These are phyloP conservation scores for Allolobophora icterica DNA, from an alignment of 2,888 invertebrate species.

Conservation along the genomic window DNA sequence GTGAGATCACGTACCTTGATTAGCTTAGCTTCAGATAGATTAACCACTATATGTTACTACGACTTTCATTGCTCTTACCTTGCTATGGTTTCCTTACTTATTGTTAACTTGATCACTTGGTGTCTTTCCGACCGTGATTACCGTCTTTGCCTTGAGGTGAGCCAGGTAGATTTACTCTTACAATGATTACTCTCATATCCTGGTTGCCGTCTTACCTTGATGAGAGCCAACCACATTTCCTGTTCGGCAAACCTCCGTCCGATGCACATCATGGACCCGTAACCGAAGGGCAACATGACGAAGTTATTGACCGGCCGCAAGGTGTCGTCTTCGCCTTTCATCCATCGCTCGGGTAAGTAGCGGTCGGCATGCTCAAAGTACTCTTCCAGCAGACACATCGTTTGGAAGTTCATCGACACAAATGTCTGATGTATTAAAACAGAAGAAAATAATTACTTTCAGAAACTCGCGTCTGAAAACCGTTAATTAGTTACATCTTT, in stretches of 20 bases:
- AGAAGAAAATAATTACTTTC: neutral
- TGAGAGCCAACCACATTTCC: constrained; percentile 72
- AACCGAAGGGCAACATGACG: constrained; percentile 55
- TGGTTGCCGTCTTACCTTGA: constrained; percentile 55
- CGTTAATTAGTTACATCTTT: too few relatives aligned
- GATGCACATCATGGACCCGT: constrained; percentile 57
- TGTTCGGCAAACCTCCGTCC: constrained; percentile 66
- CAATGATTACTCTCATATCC: too few relatives aligned
- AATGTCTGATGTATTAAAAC: constrained; percentile 55
- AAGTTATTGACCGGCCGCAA: constrained; percentile 48
- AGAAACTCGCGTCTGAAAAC: neutral
- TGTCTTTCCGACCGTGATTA: too few relatives aligned
- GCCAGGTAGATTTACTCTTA: too few relatives aligned
- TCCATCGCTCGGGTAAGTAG: constrained; percentile 56
- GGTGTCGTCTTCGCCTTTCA: constrained; percentile 40
- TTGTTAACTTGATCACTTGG: too few relatives aligned
- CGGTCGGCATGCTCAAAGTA: constrained; percentile 71
- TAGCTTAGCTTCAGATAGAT: too few relatives aligned
- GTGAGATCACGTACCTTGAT: too few relatives aligned
- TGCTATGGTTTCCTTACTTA: too few relatives aligned
- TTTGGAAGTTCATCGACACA: constrained; percentile 62
- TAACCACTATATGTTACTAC: too few relatives aligned
- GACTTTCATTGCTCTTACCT: too few relatives aligned
- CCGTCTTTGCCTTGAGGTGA: too few relatives aligned
- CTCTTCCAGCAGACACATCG: constrained; percentile 61